Percentiles rank a stretch among this genome's conserved stretches.
Evolutionary conservation across 2,113 vertebrate genomes (phyloP).

Genomic region (Sprattus sprattus): DNA sequence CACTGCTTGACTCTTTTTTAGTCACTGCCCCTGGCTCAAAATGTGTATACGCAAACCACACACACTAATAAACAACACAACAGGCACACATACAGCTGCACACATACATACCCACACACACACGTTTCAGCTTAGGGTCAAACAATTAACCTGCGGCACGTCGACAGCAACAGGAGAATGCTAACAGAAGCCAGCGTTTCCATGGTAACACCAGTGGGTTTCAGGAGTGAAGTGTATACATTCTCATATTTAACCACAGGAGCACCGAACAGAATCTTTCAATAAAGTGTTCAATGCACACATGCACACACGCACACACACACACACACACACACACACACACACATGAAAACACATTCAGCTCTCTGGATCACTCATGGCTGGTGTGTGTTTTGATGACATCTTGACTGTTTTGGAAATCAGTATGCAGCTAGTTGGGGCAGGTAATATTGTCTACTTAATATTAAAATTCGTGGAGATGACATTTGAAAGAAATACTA

Average conservation of each 20-base stretch:
- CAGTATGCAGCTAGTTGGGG: background rate
- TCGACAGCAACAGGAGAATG: constrained; percentile 46
- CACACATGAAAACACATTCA: background rate
- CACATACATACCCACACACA: background rate
- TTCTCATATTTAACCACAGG: constrained; percentile 37
- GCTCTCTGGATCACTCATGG: background rate
- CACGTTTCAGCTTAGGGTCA: constrained; percentile 40
- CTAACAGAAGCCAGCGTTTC: constrained; percentile 45
- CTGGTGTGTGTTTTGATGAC: background rate
- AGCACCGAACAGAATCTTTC: constrained; percentile 33
- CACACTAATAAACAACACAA: constrained; percentile 17
- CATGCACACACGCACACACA: background rate
- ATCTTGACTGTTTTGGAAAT: background rate
- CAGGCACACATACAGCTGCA: background rate
- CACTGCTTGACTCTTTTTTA: background rate
- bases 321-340: background rate
- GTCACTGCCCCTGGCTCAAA: background rate
- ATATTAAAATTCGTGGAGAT: background rate
- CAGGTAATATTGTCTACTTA: background rate
- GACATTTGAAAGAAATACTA: background rate
- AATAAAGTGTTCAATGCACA: background rate
- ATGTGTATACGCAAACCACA: background rate
- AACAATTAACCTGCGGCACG: constrained; percentile 51
- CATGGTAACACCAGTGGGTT: constrained; percentile 47
- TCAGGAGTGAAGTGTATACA: constrained; percentile 30